Evolutionary conservation across 2,113 vertebrate species (phyloP), one percentile per base, ranked within the genome.

Genomic region (Apus apus): DNA sequence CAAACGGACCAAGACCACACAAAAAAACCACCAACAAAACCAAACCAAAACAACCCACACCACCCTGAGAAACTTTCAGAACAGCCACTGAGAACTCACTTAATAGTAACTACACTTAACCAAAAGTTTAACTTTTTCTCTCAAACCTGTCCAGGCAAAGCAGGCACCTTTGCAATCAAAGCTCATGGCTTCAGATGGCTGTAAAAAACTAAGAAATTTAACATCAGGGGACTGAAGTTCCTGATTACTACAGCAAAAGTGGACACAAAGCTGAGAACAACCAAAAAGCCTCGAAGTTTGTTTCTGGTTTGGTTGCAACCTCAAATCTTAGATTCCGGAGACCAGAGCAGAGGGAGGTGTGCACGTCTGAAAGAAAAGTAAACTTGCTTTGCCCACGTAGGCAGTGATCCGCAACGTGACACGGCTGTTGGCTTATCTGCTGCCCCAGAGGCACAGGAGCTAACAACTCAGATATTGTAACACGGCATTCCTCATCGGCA

Each of bases 391-490:
- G 43, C 29, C 26, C 70, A 58, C 2, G 11, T 8, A 65, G 34
- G 45, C 87, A 89, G 53, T 1, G 26, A 78, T 13, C 21, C 51
- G 14, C 12, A n/a, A 34, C 0, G 5, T 29, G 73, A 56, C 57
- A 64, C 45, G 70, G 54, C 26, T 34, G 7, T 4, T 27, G 8
- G 23, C 61, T 66, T 34, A 76, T 8, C 76, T 40, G n/a, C 67
- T 34, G 43, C 26, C 53, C 71, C 50, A 6, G 29, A 67, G 54
- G 9, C 83, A 68, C 2, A 0, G n/a, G 17, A 26, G 9, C 64
- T 11, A 2, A 48, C 16, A 45, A 4, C 73, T 32, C 25, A 1
- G 13, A 4, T 30, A 43, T 0, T 11, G 4, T 9, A 40, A 50
- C 6, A 1, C 21, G 14, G 0, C 0, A 15, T 2, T 73, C 45